These are phyloP conservation scores for Cylloceria caligata DNA, from an alignment of 2,888 invertebrate species.

Conservation along the genomic window DNA sequence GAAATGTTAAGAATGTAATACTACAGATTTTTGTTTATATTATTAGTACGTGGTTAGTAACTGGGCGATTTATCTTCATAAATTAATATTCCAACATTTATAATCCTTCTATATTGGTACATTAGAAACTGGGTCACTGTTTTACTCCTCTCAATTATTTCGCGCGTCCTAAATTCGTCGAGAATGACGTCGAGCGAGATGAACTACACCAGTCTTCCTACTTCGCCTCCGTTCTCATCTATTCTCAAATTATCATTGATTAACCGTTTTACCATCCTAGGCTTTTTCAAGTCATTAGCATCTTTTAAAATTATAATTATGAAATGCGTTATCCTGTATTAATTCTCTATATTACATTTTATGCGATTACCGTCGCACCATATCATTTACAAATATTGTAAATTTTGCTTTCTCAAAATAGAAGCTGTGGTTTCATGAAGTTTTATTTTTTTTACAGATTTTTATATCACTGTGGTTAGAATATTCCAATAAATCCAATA, in stretches of 20 bases:
- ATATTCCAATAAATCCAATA: too few relatives aligned
- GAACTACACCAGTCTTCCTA: conserved; percentile 19
- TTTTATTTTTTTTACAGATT: too few relatives aligned
- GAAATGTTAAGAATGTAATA: too few relatives aligned
- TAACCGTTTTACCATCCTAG: neutral
- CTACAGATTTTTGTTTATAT: neutral
- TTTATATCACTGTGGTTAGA: too few relatives aligned
- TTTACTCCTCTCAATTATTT: conserved; percentile 48
- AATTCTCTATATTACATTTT: conserved; percentile 1
- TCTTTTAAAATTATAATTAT: conserved; percentile 23
- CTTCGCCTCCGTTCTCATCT: neutral
- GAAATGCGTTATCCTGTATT: conserved; percentile 5
- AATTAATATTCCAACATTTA: conserved; percentile 20
- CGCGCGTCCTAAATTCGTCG: conserved; percentile 39
- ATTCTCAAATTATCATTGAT: conserved; percentile 38
- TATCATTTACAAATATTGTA: neutral
- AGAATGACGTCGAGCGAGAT: conserved; percentile 40
- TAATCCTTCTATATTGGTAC: conserved; percentile 27
- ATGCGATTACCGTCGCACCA: conserved; percentile 5
- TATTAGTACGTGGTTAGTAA: neutral
- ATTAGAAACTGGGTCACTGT: conserved; percentile 45
- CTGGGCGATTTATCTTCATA: neutral
- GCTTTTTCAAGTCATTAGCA: conserved; percentile 3
- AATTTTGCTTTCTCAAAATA: too few relatives aligned
- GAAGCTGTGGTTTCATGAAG: too few relatives aligned